phyloP scores from a whole-genome alignment of 2,888 invertebrate species.

The Magallana nippona region DNA sequence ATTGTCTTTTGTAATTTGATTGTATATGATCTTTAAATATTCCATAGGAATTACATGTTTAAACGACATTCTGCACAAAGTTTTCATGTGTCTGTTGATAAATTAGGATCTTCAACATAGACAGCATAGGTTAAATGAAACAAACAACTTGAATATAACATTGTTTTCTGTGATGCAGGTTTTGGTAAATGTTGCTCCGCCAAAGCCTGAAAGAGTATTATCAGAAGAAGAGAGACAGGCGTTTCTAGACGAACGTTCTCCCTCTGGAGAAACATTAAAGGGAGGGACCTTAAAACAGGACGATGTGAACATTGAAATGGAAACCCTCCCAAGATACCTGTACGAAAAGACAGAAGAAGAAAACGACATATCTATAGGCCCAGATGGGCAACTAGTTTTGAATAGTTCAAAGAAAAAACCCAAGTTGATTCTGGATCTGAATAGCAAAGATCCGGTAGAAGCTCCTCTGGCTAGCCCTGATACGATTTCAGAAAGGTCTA shows the following conservation, averaged over 20 bases:
- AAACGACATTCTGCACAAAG: no score
- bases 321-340: constrained; percentile 34
- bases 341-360: constrained; percentile 50
- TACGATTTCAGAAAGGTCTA: constrained; percentile 90
- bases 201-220: constrained; percentile 83
- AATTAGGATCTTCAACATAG: no score
- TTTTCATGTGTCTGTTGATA: no score
- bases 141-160: no score
- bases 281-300: constrained; percentile 28
- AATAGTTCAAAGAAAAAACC: constrained; percentile 54
- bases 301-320: constrained; percentile 17
- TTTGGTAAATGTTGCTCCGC: constrained; percentile 85
- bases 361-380: constrained; percentile 55
- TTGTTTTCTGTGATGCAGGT: constrained; percentile 71
- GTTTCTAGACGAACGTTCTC: constrained; percentile 62
- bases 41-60: no score
- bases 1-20: no score
- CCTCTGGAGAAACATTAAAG: constrained; percentile 53
- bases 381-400: constrained; percentile 52
- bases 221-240: constrained; percentile 71
- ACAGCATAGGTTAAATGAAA: no score
- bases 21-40: no score
- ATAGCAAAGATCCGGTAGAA: constrained; percentile 57
- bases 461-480: constrained; percentile 92
- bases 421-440: constrained; percentile 58